Evolutionary conservation across 53 echinoderm and acorn worm genomes (phyloP), one percentile per base, ranked within the genome.

Genomic region (Antedon mediterranea): DNA sequence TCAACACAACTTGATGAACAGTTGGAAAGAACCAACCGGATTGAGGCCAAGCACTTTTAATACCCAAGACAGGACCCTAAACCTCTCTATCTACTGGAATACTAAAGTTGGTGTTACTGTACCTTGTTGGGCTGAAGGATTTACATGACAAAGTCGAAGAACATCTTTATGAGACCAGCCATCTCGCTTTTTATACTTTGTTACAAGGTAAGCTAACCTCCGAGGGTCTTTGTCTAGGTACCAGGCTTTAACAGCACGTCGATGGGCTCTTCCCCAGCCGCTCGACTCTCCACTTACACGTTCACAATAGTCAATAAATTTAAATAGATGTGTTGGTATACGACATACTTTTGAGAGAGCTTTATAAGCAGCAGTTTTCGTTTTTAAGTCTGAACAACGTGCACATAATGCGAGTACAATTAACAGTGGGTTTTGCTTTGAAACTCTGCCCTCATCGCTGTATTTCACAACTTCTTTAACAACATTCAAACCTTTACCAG

Each of bases 161-260:
- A 95, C 79, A 79, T 95, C 95, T 30, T 91, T 80, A 72, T 95
- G 95, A 4, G 87, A 83, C 95, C 95, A 94, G 30, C 88, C 86
- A 34, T 80, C 83, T 23, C 89, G 85, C 29, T 89, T 86, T 79
- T 85, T 87, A 37, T 81, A 85, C 78, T 89, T 88, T 32, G 95
- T 91, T 26, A 92, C 82, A 30, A 79, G 75, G 6, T 84, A 79
- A 30, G 89, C 95, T 31, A 95, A 84, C 33, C 89, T 76, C 57
- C 78, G 75, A 0, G 91, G 85, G 28, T 85, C 78, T 80, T 92
- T 95, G 27, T 82, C 83, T 32, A 87, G 85, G 80, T 89, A 91
- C 95, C 91, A 92, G 14, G 84, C 72, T 74, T 81, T 43, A 30
- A 95, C 79, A n/a, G 95, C 95, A 42, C 89, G 76, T 43, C 89